A percentile compares a stretch with the other conserved stretches of the same genome.
These are phyloP conservation scores for Oreochromis mossambicus DNA, from an alignment of 2,797 vertebrate species.

Conservation along the genomic window DNA sequence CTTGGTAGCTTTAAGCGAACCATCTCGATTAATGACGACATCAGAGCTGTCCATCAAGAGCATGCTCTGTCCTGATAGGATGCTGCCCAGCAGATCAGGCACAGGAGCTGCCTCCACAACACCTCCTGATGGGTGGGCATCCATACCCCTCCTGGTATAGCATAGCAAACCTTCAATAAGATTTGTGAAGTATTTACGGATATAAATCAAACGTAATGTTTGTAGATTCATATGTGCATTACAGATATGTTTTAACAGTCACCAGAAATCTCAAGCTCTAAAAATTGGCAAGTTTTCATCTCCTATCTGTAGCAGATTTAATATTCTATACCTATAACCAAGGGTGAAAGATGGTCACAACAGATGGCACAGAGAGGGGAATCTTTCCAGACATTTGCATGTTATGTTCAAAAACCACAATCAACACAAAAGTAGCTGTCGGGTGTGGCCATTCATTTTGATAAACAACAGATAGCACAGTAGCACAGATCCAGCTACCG, in stretches of 20 bases:
- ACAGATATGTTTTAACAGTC: not conserved
- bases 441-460: not conserved
- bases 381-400: not conserved
- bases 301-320: not conserved
- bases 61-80: conserved; percentile 90
- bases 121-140: conserved; percentile 58
- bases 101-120: conserved; percentile 81
- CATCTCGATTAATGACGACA: conserved; percentile 92
- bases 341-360: not conserved
- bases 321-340: not conserved
- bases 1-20: conserved; percentile 85
- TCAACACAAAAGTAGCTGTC: not conserved
- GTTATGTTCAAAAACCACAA: not conserved
- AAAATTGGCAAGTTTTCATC: not conserved
- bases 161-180: conserved; percentile 8
- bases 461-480: not conserved
- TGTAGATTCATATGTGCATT: not conserved
- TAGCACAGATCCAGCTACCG: not conserved
- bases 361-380: not conserved
- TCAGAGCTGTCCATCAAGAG: conserved; percentile 92
- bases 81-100: conserved; percentile 93
- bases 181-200: not conserved
- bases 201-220: not conserved
- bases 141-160: conserved; percentile 50
- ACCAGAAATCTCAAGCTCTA: not conserved